phyloP scores from a whole-genome alignment of 2,888 invertebrate genomes.

The Seira musarum region DNA sequence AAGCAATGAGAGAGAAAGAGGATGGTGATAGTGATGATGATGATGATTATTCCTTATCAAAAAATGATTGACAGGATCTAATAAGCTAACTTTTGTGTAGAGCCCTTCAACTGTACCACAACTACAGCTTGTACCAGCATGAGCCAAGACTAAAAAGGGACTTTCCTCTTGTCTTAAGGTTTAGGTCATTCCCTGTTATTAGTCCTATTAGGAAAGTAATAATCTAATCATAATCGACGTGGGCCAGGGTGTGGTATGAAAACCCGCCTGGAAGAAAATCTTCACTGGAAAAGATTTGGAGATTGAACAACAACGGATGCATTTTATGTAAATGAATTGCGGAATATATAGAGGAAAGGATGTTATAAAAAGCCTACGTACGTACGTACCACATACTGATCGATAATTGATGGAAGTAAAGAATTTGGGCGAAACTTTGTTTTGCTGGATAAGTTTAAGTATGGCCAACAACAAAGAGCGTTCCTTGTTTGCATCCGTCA shows the following conservation, averaged over 20 bases:
- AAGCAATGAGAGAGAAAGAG: neutral
- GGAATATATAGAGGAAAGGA: neutral
- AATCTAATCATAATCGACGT: constrained; percentile 61
- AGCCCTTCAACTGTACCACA: too few relatives aligned
- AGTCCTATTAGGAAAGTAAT: constrained; percentile 60
- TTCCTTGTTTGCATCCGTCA: neutral
- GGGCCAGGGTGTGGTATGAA: constrained; percentile 55
- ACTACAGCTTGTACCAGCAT: too few relatives aligned
- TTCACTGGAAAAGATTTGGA: too few relatives aligned
- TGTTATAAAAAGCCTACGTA: constrained; percentile 11
- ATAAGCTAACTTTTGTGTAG: too few relatives aligned
- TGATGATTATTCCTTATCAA: constrained; percentile 51
- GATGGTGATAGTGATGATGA: neutral
- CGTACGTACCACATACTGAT: constrained; percentile 55
- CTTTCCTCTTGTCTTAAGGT: constrained; percentile 32
- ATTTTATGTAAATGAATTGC: too few relatives aligned
- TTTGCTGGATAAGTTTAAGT: too few relatives aligned
- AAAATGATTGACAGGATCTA: constrained; percentile 54
- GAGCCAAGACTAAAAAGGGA: constrained; percentile 22
- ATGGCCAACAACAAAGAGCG: too few relatives aligned
- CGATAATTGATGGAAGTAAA: constrained; percentile 58
- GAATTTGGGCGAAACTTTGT: constrained; percentile 60
- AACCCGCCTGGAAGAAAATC: constrained; percentile 49
- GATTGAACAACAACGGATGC: too few relatives aligned
- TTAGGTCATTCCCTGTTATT: constrained; percentile 50